A percentile compares a stretch with the other conserved stretches of the same genome.
Evolutionary conservation across 2,797 vertebrate genomes (phyloP).

Genomic region (Catharus ustulatus): DNA sequence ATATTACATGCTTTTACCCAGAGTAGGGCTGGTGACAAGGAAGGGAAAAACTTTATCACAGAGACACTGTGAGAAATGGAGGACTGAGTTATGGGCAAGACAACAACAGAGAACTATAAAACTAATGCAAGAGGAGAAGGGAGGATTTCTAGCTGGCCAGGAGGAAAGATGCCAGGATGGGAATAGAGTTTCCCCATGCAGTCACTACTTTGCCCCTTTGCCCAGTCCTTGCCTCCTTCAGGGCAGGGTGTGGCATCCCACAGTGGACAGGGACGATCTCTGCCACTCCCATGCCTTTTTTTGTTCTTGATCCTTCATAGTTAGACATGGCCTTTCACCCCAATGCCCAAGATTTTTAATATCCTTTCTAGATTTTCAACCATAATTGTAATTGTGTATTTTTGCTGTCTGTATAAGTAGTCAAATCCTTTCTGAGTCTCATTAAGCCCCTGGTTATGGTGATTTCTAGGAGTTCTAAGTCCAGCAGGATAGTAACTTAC

Average conservation of each 20-base stretch:
- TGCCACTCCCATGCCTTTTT: neutral
- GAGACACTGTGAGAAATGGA: neutral
- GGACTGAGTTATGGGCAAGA: neutral
- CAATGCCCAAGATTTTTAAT: neutral
- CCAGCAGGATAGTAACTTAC: neutral
- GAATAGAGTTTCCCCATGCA: accelerated
- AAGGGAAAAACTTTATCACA: constrained; percentile 32
- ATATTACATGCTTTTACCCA: constrained; percentile 32
- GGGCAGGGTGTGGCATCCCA: neutral
- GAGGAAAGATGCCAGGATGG: neutral
- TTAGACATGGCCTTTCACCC: neutral
- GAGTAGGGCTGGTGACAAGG: constrained; percentile 12
- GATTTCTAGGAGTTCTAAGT: neutral
- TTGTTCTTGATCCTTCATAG: neutral
- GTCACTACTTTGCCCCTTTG: neutral
- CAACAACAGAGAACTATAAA: neutral
- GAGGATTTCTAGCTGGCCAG: neutral
- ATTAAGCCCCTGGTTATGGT: neutral
- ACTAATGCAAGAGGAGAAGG: neutral
- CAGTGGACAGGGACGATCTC: neutral
- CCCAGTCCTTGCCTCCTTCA: neutral
- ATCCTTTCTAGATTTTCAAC: neutral
- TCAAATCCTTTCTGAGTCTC: neutral
- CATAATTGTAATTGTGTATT: neutral
- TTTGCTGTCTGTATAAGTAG: neutral